phyloP scores from a whole-genome alignment of 1,140 invertebrate species.

The Zaprionus ghesquierei region DNA sequence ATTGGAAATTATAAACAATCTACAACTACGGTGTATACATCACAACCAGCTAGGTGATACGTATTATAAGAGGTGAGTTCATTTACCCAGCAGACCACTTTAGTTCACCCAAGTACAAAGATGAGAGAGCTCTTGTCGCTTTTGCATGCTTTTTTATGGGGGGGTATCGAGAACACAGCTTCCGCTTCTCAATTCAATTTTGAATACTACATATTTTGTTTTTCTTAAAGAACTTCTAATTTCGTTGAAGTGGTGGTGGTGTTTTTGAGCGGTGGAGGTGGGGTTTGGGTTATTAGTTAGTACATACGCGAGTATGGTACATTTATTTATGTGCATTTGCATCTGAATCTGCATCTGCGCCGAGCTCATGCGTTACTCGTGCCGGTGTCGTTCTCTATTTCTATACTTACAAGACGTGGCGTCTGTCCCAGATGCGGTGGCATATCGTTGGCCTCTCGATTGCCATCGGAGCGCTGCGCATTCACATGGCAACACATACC shows the following conservation, averaged over 20 bases:
- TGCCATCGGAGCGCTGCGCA: constrained; percentile 68
- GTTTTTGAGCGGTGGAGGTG: not conserved
- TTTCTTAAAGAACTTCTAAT: constrained; percentile 34
- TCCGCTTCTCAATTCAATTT: constrained; percentile 1
- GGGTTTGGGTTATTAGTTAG: constrained; percentile 1
- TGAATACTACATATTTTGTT: constrained; percentile 7
- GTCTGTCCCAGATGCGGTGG: constrained; percentile 75
- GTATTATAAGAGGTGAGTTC: constrained; percentile 1
- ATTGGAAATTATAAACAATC: constrained; percentile 9
- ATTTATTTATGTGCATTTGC: not conserved
- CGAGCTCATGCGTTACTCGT: constrained; percentile 63
- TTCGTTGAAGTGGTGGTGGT: constrained; percentile 23
- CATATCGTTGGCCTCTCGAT: constrained; percentile 78
- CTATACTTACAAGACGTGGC: constrained; percentile 77
- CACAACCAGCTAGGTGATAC: not conserved
- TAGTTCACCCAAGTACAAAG: constrained; percentile 23
- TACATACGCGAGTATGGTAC: not conserved
- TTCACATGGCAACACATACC: constrained; percentile 25
- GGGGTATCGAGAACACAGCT: not conserved
- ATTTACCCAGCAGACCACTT: constrained; percentile 33
- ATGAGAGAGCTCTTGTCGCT: constrained; percentile 12
- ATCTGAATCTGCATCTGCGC: constrained; percentile 1
- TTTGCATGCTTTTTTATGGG: constrained; percentile 5
- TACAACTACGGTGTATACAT: constrained; percentile 16
- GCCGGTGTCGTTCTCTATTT: constrained; percentile 50